Conservation (phyloP, 1,140 invertebrate genomes). For the Riptortus pedestris region DNA sequence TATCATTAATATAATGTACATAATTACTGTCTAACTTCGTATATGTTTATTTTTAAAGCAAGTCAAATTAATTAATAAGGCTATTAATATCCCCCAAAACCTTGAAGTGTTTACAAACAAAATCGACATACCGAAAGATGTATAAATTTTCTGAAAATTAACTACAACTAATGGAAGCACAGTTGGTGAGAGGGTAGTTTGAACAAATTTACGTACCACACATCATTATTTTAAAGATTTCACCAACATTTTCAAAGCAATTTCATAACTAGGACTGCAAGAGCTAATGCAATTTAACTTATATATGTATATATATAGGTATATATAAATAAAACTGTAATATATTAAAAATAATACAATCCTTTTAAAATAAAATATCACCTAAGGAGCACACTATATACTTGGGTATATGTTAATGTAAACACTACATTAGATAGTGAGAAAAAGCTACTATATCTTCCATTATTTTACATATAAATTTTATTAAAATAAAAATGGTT, state of each 20-base stretch:
- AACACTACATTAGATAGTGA: no score
- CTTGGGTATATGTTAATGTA: constrained; percentile 4
- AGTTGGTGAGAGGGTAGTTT: constrained; percentile 17
- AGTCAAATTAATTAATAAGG: not conserved
- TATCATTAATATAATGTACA: constrained; percentile 16
- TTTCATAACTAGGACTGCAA: not conserved
- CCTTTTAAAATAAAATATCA: constrained; percentile 3
- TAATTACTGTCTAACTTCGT: not conserved
- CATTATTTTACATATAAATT: no score
- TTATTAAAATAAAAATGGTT: no score
- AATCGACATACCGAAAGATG: constrained; percentile 10
- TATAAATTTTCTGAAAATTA: not conserved
- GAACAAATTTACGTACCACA: no score
- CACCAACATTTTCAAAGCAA: constrained; percentile 10
- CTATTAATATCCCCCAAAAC: constrained; percentile 5
- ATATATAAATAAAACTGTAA: constrained; percentile 10
- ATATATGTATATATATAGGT: no score
- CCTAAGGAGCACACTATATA: constrained; percentile 2
- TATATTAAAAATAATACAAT: constrained; percentile 9
- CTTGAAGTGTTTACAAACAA: constrained; percentile 18
- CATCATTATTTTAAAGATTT: no score
- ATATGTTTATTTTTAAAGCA: not conserved
- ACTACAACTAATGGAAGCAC: constrained; percentile 23
- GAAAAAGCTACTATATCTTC: no score
- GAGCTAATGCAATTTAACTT: not conserved